These are phyloP conservation scores for Troides helena DNA, from an alignment of 2,888 invertebrate genomes.

Conservation along the genomic window DNA sequence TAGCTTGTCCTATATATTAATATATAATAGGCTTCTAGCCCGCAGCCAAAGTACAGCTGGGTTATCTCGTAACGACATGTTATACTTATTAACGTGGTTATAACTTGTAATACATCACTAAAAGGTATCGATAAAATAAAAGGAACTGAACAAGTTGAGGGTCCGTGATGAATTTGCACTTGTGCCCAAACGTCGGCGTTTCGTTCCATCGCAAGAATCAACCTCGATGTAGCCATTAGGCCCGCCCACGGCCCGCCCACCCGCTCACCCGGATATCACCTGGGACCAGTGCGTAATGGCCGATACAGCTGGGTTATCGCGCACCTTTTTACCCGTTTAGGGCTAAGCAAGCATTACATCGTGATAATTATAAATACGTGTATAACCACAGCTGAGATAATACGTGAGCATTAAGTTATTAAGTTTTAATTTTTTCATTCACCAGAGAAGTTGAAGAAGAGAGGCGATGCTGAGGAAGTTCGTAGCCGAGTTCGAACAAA, in stretches of 20 bases:
- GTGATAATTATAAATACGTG: background rate
- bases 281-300: conserved; percentile 57
- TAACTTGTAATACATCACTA: background rate
- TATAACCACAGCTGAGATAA: too few relatives aligned
- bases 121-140: conserved; percentile 11
- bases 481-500: too few relatives aligned
- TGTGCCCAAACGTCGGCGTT: conserved; percentile 57
- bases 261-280: conserved; percentile 66
- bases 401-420: too few relatives aligned
- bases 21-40: too few relatives aligned
- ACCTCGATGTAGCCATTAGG: conserved; percentile 70
- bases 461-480: too few relatives aligned
- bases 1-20: too few relatives aligned
- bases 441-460: too few relatives aligned
- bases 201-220: conserved; percentile 66
- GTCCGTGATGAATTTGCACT: conserved; percentile 52
- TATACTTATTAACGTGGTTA: too few relatives aligned
- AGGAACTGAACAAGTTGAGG: conserved; percentile 33
- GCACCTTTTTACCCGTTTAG: conserved; percentile 40
- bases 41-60: too few relatives aligned
- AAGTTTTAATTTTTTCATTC: too few relatives aligned
- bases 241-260: conserved; percentile 52
- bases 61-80: too few relatives aligned
- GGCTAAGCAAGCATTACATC: conserved; percentile 22
- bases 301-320: conserved; percentile 55